phyloP scores from a whole-genome alignment of 2,888 invertebrate genomes.

The Boloria selene region DNA sequence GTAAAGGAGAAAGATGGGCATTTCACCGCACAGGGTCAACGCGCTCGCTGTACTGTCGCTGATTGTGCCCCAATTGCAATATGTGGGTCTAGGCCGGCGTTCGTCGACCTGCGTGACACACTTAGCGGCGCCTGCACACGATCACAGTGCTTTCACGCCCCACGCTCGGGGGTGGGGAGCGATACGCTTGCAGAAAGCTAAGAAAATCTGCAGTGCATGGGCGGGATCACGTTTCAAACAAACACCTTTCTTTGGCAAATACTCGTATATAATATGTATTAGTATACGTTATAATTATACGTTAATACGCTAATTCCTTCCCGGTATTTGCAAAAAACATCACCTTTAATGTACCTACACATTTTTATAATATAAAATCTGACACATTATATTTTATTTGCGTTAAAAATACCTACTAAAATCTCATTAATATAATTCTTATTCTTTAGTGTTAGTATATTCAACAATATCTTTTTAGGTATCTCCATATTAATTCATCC shows the following conservation, averaged over 20 bases:
- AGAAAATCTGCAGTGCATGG: conserved; percentile 51
- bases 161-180: conserved; percentile 62
- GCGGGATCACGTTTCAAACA: conserved; percentile 39
- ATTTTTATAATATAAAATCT: background rate
- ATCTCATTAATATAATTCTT: conserved; percentile 30
- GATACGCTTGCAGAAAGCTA: conserved; percentile 66
- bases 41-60: conserved; percentile 80
- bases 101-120: conserved; percentile 81
- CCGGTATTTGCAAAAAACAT: background rate
- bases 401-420: background rate
- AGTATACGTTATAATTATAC: too few relatives aligned
- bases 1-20: conserved; percentile 78
- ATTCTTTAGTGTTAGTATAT: conserved; percentile 13
- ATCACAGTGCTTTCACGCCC: conserved; percentile 76
- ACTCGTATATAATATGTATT: background rate
- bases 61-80: conserved; percentile 80
- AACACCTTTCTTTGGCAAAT: conserved; percentile 27
- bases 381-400: conserved; percentile 25
- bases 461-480: conserved; percentile 22
- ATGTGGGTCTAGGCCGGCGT: conserved; percentile 83
- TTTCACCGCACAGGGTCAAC: conserved; percentile 80
- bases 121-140: conserved; percentile 74
- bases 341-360: background rate
- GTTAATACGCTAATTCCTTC: conserved; percentile 10
- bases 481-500: conserved; percentile 30